Percentiles rank a stretch among this genome's conserved stretches.
These are phyloP conservation scores for Drosophila borborema DNA, from an alignment of 2,888 invertebrate species.

Conservation along the genomic window DNA sequence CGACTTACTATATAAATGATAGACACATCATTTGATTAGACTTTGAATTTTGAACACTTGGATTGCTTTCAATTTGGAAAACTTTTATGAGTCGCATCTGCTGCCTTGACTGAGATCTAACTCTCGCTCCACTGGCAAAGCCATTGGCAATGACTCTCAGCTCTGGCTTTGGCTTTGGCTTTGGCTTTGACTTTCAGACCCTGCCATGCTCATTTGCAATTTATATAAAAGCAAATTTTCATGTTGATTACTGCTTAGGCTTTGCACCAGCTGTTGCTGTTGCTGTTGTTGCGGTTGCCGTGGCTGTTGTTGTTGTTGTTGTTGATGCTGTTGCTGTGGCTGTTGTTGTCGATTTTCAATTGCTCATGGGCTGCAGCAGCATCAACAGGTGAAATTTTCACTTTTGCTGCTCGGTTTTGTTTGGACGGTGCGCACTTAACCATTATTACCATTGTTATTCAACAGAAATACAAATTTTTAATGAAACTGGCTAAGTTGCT, in stretches of 20 bases:
- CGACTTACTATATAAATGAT: background rate
- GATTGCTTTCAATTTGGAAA: constrained; percentile 1
- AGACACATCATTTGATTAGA: background rate
- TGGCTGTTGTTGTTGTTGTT: constrained; percentile 35
- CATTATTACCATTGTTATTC: constrained; percentile 79
- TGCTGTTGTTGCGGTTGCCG: constrained; percentile 24
- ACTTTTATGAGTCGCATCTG: constrained; percentile 8
- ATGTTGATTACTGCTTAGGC: constrained; percentile 39
- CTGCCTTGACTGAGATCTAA: constrained; percentile 8
- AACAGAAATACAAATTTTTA: constrained; percentile 75
- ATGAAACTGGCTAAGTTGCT: constrained; percentile 77
- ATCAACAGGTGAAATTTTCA: constrained; percentile 70
- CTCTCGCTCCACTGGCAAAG: constrained; percentile 7
- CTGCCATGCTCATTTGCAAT: constrained; percentile 65
- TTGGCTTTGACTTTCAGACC: constrained; percentile 37
- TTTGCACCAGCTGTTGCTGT: background rate
- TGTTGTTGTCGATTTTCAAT: constrained; percentile 52
- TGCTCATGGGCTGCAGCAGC: constrained; percentile 52
- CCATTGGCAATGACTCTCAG: constrained; percentile 1
- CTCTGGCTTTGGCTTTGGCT: constrained; percentile 12
- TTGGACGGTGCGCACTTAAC: constrained; percentile 60
- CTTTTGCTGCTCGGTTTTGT: constrained; percentile 64
- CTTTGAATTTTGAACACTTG: background rate
- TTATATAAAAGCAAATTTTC: constrained; percentile 59
- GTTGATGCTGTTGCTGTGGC: constrained; percentile 22